Base-by-base conservation (phyloP, 1,140 invertebrate species). In the Physella acuta region DNA sequence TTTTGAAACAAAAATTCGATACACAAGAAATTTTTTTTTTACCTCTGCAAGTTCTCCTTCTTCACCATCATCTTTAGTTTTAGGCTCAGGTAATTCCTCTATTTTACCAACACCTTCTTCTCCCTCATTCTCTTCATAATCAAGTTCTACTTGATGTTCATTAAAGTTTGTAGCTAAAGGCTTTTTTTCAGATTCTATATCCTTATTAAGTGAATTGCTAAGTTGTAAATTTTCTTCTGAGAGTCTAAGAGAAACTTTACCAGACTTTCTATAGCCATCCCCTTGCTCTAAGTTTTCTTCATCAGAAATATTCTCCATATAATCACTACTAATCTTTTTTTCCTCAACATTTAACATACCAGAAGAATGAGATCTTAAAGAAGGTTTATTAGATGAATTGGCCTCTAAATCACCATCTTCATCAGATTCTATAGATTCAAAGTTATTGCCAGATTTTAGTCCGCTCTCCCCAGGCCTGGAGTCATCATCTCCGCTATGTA, bases 161-260 rank as follows among this genome's bases (percentile, higher is more conserved):
- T 67, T 73, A 20, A 79, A 92, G 92, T 72, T 76, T n/a, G 74
- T 73, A 24, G 76, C 70, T 56, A 63, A 56, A n/a, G 62, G 71
- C 36, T 51, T 59, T 51, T 70, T 72, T 58, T 65, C 65, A 33
- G 51, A 44, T 33, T 69, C 67, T 28, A 53, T 61, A 16, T 53
- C 58, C 24, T 66, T 73, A 51, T 33, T 71, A n/a, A 53, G 44
- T 44, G 69, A 53, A 2, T 56, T 62, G 17, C 37, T 34, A 20
- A n/a, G 53, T 30, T 36, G 39, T 34, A 36, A 3, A 34, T 30
- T 14, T 59, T 65, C 39, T 39, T 60, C 53, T 3, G 17, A n/a
- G 59, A 31, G 30, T 59, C 44, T 37, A 52, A 24, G 17, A 26
- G 37, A 31, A 34, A 39, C 28, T 52, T 59, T 30, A 44, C 31